Base-by-base conservation (phyloP, 2,797 vertebrate genomes). In the Acestrorhynchus altus region DNA sequence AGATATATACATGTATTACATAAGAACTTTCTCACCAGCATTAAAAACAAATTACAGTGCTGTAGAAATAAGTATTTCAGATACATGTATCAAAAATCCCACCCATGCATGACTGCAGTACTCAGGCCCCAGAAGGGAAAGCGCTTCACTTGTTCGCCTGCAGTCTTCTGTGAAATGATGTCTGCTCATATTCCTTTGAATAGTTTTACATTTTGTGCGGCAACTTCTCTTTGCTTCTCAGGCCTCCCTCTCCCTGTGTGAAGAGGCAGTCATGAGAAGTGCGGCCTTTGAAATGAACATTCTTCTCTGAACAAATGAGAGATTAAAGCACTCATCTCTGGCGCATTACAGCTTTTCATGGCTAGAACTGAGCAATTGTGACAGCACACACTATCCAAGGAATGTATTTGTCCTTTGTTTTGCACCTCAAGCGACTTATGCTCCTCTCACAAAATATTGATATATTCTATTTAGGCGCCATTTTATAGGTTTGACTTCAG, bases 261-360 rank as follows among this genome's bases (percentile, higher is more conserved):
- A 40, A 63, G 35, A 63, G 31, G 35, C 60, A n/a, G 31, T 11
- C 16, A 63, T 31, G 35, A 63, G 16, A 63, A 61, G 59, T 61
- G 59, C 31, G 24, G 31, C 59, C 35, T 63, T 11, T 63, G 60
- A 63, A 40, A 63, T 63, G 60, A 63, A 40, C 60, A 39, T 63
- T 63, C 31, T n/a, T 35, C 35, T 26, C 56, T 59, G 60, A 63
- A 63, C 60, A 59, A 63, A 63, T 63, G 31, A 63, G 60, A 63
- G 31, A 63, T 63, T 63, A 63, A 63, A 39, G 31, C 35, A 20
- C 16, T 20, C 15, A 63, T n/a, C 31, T n/a, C 31, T 40, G 60
- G 35, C 31, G 35, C 35, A 40, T 63, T 63, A 63, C 3, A 9
- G 35, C 60, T 40, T 63, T 39, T 39, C 18, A 40, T 63, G 35